Percentiles rank a stretch among this genome's conserved stretches.
Conservation (phyloP, 2,797 vertebrate genomes). For the Sarcophilus harrisii region DNA sequence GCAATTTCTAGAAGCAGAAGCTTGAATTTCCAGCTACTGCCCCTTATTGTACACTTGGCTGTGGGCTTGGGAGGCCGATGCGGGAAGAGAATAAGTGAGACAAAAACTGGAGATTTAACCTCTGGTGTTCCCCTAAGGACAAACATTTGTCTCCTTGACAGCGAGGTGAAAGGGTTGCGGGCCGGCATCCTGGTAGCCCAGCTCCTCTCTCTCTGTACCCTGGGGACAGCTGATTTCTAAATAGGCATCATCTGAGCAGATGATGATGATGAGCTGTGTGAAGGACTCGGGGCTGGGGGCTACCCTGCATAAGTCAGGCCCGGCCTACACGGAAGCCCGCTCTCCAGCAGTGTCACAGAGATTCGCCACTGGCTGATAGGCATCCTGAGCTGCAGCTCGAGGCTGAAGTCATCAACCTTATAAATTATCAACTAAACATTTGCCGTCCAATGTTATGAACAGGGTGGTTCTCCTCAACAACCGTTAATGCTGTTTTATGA, state of each 20-base stretch:
- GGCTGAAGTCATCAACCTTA: slow-evolving; percentile 51
- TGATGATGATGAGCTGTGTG: slow-evolving; percentile 45
- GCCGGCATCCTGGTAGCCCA: slow-evolving; percentile 69
- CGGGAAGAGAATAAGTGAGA: slow-evolving; percentile 63
- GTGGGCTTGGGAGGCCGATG: neutral
- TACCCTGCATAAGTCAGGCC: slow-evolving; percentile 59
- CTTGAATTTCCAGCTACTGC: slow-evolving; percentile 63
- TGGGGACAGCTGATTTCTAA: slow-evolving; percentile 72
- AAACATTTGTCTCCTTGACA: slow-evolving; percentile 86
- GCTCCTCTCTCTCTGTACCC: slow-evolving; percentile 68
- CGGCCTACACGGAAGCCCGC: slow-evolving; percentile 55
- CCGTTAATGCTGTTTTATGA: slow-evolving; percentile 9
- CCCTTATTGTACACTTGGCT: slow-evolving; percentile 68
- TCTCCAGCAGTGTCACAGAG: slow-evolving; percentile 59
- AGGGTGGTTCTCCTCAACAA: slow-evolving; percentile 40
- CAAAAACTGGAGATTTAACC: slow-evolving; percentile 81
- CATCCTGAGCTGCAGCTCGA: slow-evolving; percentile 41
- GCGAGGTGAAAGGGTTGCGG: slow-evolving; percentile 80
- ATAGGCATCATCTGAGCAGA: slow-evolving; percentile 65
- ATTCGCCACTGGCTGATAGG: slow-evolving; percentile 51
- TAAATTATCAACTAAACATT: slow-evolving; percentile 61
- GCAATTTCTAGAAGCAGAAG: slow-evolving; percentile 16
- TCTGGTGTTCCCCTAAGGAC: slow-evolving; percentile 82
- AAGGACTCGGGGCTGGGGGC: slow-evolving; percentile 31
- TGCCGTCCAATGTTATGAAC: slow-evolving; percentile 15